Base-by-base conservation (phyloP, 2,797 vertebrate species). In the Cossypha polioptera region DNA sequence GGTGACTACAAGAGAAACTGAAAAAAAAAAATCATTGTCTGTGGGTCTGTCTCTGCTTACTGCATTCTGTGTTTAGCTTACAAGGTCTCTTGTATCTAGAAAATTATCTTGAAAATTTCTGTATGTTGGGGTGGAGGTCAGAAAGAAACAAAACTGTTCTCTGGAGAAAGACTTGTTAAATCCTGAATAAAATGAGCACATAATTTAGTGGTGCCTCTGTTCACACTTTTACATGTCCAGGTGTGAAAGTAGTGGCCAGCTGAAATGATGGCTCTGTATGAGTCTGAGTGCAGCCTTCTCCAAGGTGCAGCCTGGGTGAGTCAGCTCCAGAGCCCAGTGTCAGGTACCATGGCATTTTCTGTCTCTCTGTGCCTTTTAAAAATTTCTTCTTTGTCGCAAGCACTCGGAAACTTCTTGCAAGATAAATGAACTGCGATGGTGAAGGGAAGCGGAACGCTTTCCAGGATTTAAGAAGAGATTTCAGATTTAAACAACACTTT, bases 361-460 rank as follows among this genome's bases (percentile, higher is more conserved):
- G 3, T 85, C 61, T 65, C 18, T 74, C n/a, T 69, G 1, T 40
- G 62, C 42, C 36, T 67, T 81, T 68, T 35, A 8, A n/a, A 33
- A 42, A 19, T 61, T 59, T 59, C 13, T 82, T 57, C 12, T 58
- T 40, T 90, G 38, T 28, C 78, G 75, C 53, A 92, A 80, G 48
- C 29, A 29, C 35, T 89, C 9, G 16, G 65, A 92, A 94, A 88
- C 43, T 86, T 94, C 45, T 62, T 66, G 68, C 24, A 55, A 92
- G 86, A 93, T 84, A 86, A 96, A 95, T 96, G 84, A 94, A 59
- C 90, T 95, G 93, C 1, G 7, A 85, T 94, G 48, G 68, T 62
- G 74, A 87, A 89, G 68, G 68, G 58, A 80, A 96, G n/a, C 68
- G 57, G 83, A 95, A 74, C 2, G 15, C 71, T 84, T 90, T 94